Evolutionary conservation across 2,797 vertebrate genomes (phyloP), one percentile per base, ranked within the genome.

Genomic region (Amniataba percoides): DNA sequence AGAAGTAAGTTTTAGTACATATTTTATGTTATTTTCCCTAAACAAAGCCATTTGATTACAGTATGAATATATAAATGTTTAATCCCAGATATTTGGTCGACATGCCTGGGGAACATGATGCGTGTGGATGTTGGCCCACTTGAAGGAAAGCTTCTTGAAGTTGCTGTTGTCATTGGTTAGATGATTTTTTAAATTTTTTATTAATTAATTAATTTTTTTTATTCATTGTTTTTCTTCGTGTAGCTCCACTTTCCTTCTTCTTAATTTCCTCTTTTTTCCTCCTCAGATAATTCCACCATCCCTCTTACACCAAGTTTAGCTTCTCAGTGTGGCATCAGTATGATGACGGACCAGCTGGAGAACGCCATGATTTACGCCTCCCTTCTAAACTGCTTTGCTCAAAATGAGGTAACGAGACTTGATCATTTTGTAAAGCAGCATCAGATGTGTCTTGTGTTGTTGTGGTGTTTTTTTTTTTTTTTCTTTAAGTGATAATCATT

Each of bases 381-480:
- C 31, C 81, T 95, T 27, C 88, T 93, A 27, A 96, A 95, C 86
- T 96, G 96, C 71, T 94, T 95, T 59, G 83, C 93, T 57, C 53
- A 58, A 21, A 89, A 91, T 23, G 27, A 81, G 92, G 95, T 96
- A 90, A 87, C 19, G 25, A 46, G 0, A 43, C 18, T 10, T 0
- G 11, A 43, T 48, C 1, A 7, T 36, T 55, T 40, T 43, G 1
- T 18, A 16, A 5, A 12, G 31, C 1, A 2, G 60, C 2, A 16
- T 0, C 7, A 1, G 52, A 42, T 46, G 11, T 66, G 2, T 48
- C 0, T 36, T 36, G 3, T 36, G 34, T 4, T 36, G 27, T 36
- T 36, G 3, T 36, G 0, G 7, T 36, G 3, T 36, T 36, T 36
- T 42, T 1, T 31, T 31, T 31, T 31, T 31, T 31, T 31, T 31